Base-by-base conservation (phyloP, 2,888 invertebrate genomes). In the Timandra comae region DNA sequence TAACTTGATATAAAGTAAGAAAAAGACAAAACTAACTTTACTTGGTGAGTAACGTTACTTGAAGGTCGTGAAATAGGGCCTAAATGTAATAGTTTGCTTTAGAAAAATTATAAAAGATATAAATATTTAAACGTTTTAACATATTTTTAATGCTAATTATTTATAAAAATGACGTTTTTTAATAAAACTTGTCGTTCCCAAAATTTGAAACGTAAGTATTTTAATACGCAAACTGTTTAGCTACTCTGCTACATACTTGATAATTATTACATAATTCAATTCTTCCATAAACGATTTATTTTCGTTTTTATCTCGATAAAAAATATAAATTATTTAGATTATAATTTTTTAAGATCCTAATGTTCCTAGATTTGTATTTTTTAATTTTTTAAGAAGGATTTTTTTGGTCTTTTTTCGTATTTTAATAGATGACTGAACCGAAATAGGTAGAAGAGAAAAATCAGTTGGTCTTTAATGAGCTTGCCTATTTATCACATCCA, bases 361-460 rank as follows among this genome's bases (percentile, higher is more conserved):
- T 80, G 82, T 84, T 84, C 82, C 82, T 84, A 82, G 80, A 67
- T 67, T 63, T 77, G 65, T 80, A 72, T 76, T 76, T 74, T 72
- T 65, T 63, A 53, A 54, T 51, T 61, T 60, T 57, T 45, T 61
- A 64, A 63, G 59, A 33, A 37, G 43, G 38, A 30, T 24, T 34
- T 35, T 41, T 32, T 42, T 45, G 31, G 29, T n/a, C n/a, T 42
- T 41, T 29, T 26, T 12, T 20, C 27, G 30, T 29, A 33, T 12
- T 29, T 29, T 27, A 12, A 29, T 16, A 16, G 6, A n/a, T n/a
- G 22, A 9, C 22, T 22, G 8, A 22, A 9, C 22, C 9, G 3
- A 7, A 9, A 3, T 9, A 9, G 22, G n/a, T 41, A 37, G 41
- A 38, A 37, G 34, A 33, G 38, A 41, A 37, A 26, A 34, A 37